A percentile compares a stretch with the other conserved stretches of the same genome.
Evolutionary conservation across 2,888 invertebrate genomes (phyloP).

Genomic region (Zelleria hepariella): DNA sequence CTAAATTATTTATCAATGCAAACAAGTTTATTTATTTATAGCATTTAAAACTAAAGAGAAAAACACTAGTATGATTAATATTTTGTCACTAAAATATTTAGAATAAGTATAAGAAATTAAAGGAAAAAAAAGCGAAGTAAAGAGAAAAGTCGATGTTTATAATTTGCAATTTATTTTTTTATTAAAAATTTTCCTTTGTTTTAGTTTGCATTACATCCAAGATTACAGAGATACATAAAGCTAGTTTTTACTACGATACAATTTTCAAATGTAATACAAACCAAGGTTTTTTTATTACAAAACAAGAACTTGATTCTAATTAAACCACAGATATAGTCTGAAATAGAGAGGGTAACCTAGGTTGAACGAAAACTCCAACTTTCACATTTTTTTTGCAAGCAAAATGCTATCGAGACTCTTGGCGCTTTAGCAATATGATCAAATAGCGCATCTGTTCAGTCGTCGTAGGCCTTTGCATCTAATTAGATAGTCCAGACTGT

Average conservation of each 20-base stretch:
- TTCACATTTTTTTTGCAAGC: too few species aligned
- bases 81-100: background rate
- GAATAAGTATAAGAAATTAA: background rate
- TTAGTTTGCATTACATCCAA: background rate
- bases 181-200: background rate
- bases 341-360: background rate
- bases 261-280: constrained; percentile 5
- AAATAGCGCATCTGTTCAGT: too few species aligned
- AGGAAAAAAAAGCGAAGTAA: background rate
- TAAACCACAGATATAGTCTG: background rate
- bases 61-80: background rate
- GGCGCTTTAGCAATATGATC: too few species aligned
- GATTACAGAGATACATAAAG: constrained; percentile 5
- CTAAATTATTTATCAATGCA: background rate
- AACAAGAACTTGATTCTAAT: constrained; percentile 6
- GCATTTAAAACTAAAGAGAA: background rate
- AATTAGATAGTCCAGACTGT: too few species aligned
- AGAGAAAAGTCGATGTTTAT: constrained; percentile 7
- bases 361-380: too few species aligned
- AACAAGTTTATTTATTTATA: background rate
- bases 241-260: background rate
- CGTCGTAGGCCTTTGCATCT: too few species aligned
- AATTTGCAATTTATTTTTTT: constrained; percentile 6
- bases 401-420: too few species aligned
- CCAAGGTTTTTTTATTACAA: constrained; percentile 11